phyloP scores from a whole-genome alignment of 2,113 vertebrate genomes.

The Ellobius talpinus region DNA sequence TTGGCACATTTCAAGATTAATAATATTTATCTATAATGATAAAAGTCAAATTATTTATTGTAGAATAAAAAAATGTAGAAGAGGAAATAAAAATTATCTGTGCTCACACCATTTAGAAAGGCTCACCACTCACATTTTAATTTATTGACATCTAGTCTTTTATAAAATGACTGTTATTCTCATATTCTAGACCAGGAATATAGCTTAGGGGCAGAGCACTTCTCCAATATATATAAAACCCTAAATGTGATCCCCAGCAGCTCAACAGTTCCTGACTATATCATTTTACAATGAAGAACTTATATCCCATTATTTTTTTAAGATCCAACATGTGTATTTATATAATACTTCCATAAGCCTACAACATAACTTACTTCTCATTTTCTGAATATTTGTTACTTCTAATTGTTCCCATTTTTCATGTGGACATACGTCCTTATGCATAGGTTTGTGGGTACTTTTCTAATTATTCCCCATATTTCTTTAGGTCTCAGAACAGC shows the following conservation, averaged over 20 bases:
- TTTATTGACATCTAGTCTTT: background rate
- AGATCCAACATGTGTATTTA: background rate
- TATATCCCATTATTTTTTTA: slow-evolving; percentile 8
- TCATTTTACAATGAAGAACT: background rate
- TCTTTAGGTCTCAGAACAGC: background rate
- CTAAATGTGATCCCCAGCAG: background rate
- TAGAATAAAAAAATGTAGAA: slow-evolving; percentile 37
- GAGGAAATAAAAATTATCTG: background rate
- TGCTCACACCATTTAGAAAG: background rate
- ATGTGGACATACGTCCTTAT: background rate
- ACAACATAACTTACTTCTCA: background rate
- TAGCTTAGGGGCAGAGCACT: background rate
- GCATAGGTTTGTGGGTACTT: background rate
- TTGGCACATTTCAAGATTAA: slow-evolving; percentile 20
- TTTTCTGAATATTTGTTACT: background rate
- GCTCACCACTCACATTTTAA: background rate
- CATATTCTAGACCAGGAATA: background rate
- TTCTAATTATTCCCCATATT: background rate
- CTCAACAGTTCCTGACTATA: background rate
- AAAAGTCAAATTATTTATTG: slow-evolving; percentile 29
- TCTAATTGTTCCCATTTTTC: background rate
- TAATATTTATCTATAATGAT: slow-evolving; percentile 11
- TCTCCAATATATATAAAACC: no score
- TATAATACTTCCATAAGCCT: background rate
- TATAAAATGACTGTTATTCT: background rate